phyloP scores from a whole-genome alignment of 2,113 vertebrate genomes.

The Xerus inauris region DNA sequence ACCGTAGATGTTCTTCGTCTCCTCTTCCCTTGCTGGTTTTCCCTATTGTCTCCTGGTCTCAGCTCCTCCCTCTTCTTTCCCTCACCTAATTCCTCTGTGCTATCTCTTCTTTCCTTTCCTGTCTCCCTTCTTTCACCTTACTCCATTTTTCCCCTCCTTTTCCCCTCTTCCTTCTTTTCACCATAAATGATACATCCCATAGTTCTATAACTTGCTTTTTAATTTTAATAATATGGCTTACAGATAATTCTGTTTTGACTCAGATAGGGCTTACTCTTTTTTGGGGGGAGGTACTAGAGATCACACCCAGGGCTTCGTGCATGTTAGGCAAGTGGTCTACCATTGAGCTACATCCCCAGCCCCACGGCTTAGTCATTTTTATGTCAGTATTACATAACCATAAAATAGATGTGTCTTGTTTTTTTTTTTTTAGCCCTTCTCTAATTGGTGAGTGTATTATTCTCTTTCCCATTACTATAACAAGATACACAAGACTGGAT shows the following conservation, averaged over 20 bases:
- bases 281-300: too few species aligned
- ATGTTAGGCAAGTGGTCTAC: too few species aligned
- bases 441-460: neutral
- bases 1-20: neutral
- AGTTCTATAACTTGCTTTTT: neutral
- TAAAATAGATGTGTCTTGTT: neutral
- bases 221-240: neutral
- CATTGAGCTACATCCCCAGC: too few species aligned
- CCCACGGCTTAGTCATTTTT: neutral
- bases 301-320: too few species aligned
- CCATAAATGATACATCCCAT: neutral
- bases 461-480: neutral
- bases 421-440: neutral
- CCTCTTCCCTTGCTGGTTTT: neutral
- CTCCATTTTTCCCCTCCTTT: neutral
- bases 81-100: neutral
- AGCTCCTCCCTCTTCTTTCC: accelerated
- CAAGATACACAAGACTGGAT: neutral
- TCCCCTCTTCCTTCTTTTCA: neutral
- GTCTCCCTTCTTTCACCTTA: too few species aligned
- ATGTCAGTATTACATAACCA: neutral
- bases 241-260: neutral
- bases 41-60: neutral
- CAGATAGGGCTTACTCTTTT: too few species aligned
- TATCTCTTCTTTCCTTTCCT: accelerated